Evolutionary conservation across 2,888 invertebrate genomes (phyloP).

Genomic region (Gandaritis pyraliata): DNA sequence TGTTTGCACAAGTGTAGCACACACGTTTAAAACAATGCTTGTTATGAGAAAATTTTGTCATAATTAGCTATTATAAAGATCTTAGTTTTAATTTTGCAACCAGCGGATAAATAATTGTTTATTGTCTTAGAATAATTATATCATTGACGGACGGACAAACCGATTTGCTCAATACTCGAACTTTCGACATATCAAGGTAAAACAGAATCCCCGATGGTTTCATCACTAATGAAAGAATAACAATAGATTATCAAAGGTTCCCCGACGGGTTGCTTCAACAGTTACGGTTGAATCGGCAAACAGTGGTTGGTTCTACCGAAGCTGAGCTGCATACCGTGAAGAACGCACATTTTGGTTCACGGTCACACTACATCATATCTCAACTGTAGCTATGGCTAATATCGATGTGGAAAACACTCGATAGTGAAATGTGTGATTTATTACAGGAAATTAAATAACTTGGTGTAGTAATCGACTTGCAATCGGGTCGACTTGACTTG

Average conservation of each 20-base stretch:
- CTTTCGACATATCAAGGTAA: conserved; percentile 26
- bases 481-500: conserved; percentile 17
- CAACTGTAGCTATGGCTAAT: conserved; percentile 31
- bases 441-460: conserved; percentile 37
- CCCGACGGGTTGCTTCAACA: conserved; percentile 60
- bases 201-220: conserved; percentile 54
- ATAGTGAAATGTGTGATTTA: conserved; percentile 44
- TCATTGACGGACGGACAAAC: conserved; percentile 12
- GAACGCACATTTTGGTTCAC: conserved; percentile 69
- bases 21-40: conserved; percentile 67
- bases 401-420: conserved; percentile 28
- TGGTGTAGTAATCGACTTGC: conserved; percentile 23
- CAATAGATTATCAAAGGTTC: conserved; percentile 76
- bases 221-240: conserved; percentile 72
- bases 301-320: conserved; percentile 49
- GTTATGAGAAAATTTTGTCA: conserved; percentile 71
- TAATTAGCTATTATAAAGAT: conserved; percentile 58
- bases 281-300: conserved; percentile 59
- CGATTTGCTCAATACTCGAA: conserved; percentile 14
- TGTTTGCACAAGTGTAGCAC: conserved; percentile 69
- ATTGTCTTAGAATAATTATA: conserved; percentile 11
- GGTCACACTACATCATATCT: conserved; percentile 51
- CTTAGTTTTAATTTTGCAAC: conserved; percentile 68
- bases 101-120: conserved; percentile 45
- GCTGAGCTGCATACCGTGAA: conserved; percentile 65